Percentiles rank a stretch among this genome's conserved stretches.
These are phyloP conservation scores for Meandrina meandrites DNA, from an alignment of 92 coral and sea anemone genomes.

Conservation along the genomic window DNA sequence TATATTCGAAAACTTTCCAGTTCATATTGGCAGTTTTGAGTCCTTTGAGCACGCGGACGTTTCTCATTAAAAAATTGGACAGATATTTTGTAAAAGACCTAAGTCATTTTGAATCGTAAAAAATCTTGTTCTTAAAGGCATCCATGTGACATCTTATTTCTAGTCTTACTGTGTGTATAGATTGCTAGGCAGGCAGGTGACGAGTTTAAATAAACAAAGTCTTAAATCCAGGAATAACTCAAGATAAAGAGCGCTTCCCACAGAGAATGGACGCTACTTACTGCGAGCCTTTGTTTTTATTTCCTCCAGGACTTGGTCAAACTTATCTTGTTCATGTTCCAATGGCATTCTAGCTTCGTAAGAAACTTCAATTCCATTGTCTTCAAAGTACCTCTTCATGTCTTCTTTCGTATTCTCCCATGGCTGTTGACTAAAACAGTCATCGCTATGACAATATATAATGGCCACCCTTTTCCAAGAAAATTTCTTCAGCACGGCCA, in stretches of 20 bases:
- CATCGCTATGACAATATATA: conserved; percentile 56
- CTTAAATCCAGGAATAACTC: too few species aligned
- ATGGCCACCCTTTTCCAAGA: conserved; percentile 75
- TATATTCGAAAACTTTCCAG: too few species aligned
- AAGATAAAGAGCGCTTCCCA: too few species aligned
- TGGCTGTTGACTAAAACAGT: conserved; percentile 38
- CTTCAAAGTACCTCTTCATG: conserved; percentile 38
- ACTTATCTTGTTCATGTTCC: conserved; percentile 40
- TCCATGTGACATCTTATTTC: not conserved
- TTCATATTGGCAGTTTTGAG: too few species aligned
- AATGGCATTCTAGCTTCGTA: conserved; percentile 56
- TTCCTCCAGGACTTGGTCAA: conserved; percentile 46
- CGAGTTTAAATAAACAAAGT: not conserved
- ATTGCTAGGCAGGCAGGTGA: not conserved
- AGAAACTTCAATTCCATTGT: conserved; percentile 53
- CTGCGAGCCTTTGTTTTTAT: conserved; percentile 76
- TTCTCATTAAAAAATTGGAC: too few species aligned
- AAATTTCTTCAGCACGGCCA: conserved; percentile 72
- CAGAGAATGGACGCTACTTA: conserved; percentile 24
- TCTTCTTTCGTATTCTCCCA: conserved; percentile 82
- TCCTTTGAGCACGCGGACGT: too few species aligned
- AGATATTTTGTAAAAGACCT: too few species aligned
- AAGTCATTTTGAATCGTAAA: too few species aligned
- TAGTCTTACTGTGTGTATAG: not conserved
- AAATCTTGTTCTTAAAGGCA: too few species aligned